Percentiles rank a stretch among this genome's conserved stretches.
Evolutionary conservation across 2,797 vertebrate genomes (phyloP).

Genomic region (Cetoscarus ocellatus): DNA sequence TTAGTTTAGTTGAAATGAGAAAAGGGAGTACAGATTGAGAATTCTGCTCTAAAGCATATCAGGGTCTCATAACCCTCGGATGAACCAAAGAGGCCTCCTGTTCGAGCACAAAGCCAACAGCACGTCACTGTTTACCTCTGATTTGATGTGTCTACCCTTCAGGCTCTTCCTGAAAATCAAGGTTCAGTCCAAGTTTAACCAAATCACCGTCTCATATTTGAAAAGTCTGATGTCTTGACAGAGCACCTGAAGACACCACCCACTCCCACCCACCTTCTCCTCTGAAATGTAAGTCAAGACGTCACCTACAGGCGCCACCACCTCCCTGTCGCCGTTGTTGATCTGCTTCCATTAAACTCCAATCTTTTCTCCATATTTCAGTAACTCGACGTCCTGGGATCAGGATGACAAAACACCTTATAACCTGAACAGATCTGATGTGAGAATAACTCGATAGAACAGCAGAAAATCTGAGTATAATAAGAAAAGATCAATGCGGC

Average conservation of each 20-base stretch:
- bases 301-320: neutral
- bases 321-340: neutral
- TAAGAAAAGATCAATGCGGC: conserved; percentile 47
- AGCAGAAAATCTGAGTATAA: conserved; percentile 31
- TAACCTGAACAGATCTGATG: conserved; percentile 35
- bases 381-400: conserved; percentile 19
- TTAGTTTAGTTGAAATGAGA: no score
- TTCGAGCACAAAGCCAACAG: no score
- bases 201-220: neutral
- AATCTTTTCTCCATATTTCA: conserved; percentile 12
- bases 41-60: no score
- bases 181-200: neutral
- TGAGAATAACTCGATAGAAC: conserved; percentile 50
- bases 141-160: neutral
- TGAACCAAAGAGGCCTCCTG: no score
- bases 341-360: conserved; percentile 25
- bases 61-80: no score
- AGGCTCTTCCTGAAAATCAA: neutral
- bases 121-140: no score
- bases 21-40: no score
- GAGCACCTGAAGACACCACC: conserved; percentile 1
- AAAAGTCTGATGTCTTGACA: neutral
- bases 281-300: neutral
- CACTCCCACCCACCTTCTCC: neutral
- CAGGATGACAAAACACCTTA: conserved; percentile 21